phyloP scores from a whole-genome alignment of 2,797 vertebrate genomes.

The Malurus leucopterus region DNA sequence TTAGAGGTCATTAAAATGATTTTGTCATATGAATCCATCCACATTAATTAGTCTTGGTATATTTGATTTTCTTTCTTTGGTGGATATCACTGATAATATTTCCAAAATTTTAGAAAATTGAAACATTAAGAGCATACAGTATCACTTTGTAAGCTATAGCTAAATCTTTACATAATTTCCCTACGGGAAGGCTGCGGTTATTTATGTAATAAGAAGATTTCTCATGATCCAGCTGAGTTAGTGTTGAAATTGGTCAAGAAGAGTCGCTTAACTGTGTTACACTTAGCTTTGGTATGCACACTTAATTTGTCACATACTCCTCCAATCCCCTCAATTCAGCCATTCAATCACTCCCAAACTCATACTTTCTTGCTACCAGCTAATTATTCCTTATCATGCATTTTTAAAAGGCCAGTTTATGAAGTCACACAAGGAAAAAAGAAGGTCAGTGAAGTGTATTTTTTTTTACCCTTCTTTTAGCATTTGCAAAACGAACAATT shows the following conservation, averaged over 20 bases:
- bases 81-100: neutral
- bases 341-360: neutral
- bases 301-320: neutral
- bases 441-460: neutral
- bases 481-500: neutral
- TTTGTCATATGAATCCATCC: neutral
- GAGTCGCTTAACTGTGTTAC: rapidly evolving
- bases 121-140: neutral
- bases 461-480: neutral
- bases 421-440: neutral
- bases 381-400: neutral
- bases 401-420: neutral
- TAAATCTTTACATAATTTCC: neutral
- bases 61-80: neutral
- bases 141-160: neutral
- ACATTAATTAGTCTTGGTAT: neutral
- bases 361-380: neutral
- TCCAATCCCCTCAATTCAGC: neutral
- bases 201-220: neutral
- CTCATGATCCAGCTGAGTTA: neutral
- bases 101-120: neutral
- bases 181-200: neutral
- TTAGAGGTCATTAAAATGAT: neutral
- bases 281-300: neutral
- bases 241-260: neutral